Base-by-base conservation (phyloP, 1,140 invertebrate genomes). In the Drosophila teissieri region DNA sequence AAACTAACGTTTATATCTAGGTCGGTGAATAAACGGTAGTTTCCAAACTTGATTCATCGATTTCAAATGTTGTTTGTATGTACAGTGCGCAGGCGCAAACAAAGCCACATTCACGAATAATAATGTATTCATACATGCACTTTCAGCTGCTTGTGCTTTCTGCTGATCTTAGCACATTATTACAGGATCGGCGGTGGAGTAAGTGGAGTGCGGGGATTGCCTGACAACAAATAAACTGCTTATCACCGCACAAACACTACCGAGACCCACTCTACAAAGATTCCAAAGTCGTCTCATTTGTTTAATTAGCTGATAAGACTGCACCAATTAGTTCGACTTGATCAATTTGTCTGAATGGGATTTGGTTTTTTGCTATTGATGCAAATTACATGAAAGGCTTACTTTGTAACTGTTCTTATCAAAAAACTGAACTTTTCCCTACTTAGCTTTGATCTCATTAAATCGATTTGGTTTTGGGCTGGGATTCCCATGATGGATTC, bases 171-270 rank as follows among this genome's bases (percentile, higher is more conserved):
- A 70, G 55, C 72, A 65, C 55, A 15, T 45, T 53, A 73, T 70
- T 54, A 64, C 74, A 31, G 6, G 6, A 31, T 39, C 37, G 4
- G 73, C 51, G 45, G 37, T 44, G 10, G 53, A 27, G 10, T 31
- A 2, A n/a, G 11, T 12, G 4, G 34, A 31, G 8, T 11, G 2
- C 1, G 46, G 39, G 44, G 44, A 14, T 48, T 27, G 19, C 12
- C 44, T 22, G 31, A 45, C 51, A 24, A 67, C 45, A 69, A 78
- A 63, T 52, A 82, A 79, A 69, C 46, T 70, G 60, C 58, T 80
- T 84, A 83, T 84, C 80, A 55, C 27, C 15, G 58, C 58, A 64
- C 22, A 63, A 82, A 58, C 19, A 15, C 4, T 15, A 22, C 24
- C 48, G 24, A 51, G 24, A 51, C 48, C 34, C 48, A 51, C 27